phyloP scores from a whole-genome alignment of 2,113 vertebrate species.

The Mus pahari region DNA sequence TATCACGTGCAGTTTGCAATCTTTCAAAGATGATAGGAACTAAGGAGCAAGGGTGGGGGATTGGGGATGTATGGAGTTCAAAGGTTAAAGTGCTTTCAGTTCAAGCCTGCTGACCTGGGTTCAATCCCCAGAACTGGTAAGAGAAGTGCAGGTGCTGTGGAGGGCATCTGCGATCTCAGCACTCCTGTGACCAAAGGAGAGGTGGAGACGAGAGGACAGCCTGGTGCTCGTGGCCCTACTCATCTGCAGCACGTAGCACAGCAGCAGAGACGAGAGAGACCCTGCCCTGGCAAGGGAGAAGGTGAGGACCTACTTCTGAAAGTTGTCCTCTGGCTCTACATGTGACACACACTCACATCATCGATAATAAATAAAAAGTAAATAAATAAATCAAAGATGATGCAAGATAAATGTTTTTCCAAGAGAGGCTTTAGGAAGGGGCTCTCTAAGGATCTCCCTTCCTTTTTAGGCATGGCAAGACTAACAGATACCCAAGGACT shows the following conservation, averaged over 20 bases:
- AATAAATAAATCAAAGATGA: background rate
- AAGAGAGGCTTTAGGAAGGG: background rate
- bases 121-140: background rate
- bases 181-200: background rate
- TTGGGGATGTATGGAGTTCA: background rate
- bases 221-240: background rate
- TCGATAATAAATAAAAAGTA: background rate
- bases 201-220: background rate
- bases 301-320: background rate
- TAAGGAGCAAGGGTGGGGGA: no score
- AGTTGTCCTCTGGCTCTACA: background rate
- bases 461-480: background rate
- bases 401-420: background rate
- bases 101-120: background rate
- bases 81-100: background rate
- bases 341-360: background rate
- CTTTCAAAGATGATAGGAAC: conserved; percentile 45
- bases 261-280: background rate
- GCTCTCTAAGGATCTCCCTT: background rate
- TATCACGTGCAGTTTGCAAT: conserved; percentile 1
- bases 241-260: no score
- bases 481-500: background rate
- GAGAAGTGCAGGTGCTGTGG: background rate
- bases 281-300: background rate
- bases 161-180: background rate